Evolutionary conservation across 1,140 invertebrate species (phyloP).

Genomic region (Cyclina sinensis): DNA sequence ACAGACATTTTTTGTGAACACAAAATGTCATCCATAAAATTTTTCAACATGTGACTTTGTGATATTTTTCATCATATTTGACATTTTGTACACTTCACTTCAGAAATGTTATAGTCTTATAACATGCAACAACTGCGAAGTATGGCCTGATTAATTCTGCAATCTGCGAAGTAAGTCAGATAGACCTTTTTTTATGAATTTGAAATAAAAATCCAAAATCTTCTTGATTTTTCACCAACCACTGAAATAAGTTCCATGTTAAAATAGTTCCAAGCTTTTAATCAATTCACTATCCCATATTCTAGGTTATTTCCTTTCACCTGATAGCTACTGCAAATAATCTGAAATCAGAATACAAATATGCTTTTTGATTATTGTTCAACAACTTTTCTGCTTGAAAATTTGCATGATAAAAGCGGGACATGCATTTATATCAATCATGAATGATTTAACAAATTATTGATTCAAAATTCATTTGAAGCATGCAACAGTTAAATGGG

Average conservation of each 20-base stretch:
- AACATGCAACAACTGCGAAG: not conserved
- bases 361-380: not conserved
- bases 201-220: not conserved
- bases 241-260: not conserved
- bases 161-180: no score
- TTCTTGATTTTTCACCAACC: not conserved
- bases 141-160: not conserved
- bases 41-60: not conserved
- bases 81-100: not conserved
- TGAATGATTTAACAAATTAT: not conserved
- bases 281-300: slow-evolving; percentile 5
- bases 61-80: not conserved
- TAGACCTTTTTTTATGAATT: not conserved
- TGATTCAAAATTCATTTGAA: not conserved
- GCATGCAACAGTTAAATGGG: not conserved
- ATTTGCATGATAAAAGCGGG: not conserved
- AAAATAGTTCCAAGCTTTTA: not conserved
- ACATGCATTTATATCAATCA: not conserved
- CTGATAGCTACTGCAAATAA: not conserved
- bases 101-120: not conserved
- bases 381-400: not conserved
- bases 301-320: not conserved
- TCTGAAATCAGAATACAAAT: not conserved
- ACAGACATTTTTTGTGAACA: slow-evolving; percentile 12
- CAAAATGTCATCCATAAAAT: not conserved